Conservation (phyloP, 64 coral and sea anemone genomes). For the Montipora cactus region DNA sequence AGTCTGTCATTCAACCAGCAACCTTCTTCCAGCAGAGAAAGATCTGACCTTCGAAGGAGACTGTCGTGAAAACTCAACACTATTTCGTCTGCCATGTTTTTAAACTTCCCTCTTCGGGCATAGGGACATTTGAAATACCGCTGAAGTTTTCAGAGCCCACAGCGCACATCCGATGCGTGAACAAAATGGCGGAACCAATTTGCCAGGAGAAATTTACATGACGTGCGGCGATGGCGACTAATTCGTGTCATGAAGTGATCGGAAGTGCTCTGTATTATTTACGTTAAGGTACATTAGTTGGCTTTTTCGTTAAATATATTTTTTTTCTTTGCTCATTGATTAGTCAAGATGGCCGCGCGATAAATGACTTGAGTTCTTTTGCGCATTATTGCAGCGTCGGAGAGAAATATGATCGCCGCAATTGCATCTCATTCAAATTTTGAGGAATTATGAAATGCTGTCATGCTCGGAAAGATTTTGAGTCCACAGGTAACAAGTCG, state of each 20-base stretch:
- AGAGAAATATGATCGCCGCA: not conserved
- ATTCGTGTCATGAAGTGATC: constrained; percentile 37
- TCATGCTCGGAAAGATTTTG: not conserved
- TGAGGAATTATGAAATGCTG: not conserved
- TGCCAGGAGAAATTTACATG: constrained; percentile 39
- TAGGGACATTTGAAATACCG: constrained; percentile 55
- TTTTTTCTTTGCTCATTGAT: not conserved
- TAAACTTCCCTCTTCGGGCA: constrained; percentile 81
- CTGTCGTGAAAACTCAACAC: constrained; percentile 95
- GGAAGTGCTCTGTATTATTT: constrained; percentile 21
- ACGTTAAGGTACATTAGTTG: constrained; percentile 17
- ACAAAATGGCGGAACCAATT: constrained; percentile 84
- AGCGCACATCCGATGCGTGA: constrained; percentile 18
- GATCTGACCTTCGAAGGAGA: constrained; percentile 87
- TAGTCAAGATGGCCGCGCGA: constrained; percentile 29
- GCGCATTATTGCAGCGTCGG: not conserved
- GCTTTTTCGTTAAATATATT: not conserved
- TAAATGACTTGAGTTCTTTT: not conserved
- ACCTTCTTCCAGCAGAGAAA: constrained; percentile 83
- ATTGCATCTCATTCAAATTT: not conserved
- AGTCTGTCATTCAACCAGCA: constrained; percentile 93
- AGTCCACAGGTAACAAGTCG: not conserved
- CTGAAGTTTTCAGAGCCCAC: constrained; percentile 30
- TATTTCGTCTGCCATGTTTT: constrained; percentile 85
- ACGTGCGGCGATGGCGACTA: not conserved